Conservation (phyloP, 2,797 vertebrate species). For the Sebastes hopkinsi region DNA sequence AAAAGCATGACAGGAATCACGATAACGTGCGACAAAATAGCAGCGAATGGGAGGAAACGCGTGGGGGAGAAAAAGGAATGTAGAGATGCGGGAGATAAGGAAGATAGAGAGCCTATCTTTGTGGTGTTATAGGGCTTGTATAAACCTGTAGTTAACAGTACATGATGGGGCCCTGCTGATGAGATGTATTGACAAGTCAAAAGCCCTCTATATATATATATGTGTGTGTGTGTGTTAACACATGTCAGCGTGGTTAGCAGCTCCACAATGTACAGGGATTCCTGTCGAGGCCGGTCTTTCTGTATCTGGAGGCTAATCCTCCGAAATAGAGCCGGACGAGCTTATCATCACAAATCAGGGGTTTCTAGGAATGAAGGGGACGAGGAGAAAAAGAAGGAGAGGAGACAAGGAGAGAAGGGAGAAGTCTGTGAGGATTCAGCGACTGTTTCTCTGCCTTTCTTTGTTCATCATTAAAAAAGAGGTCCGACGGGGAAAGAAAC, state of each 20-base stretch:
- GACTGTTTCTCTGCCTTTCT: background rate
- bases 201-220: background rate
- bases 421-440: background rate
- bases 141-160: conserved; percentile 36
- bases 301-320: conserved; percentile 46
- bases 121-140: conserved; percentile 47
- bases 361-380: conserved; percentile 34
- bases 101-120: background rate
- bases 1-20: background rate
- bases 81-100: background rate
- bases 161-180: background rate
- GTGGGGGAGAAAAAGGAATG: background rate
- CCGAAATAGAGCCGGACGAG: background rate
- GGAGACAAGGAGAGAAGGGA: background rate
- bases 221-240: background rate
- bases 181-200: conserved; percentile 44
- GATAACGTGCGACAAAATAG: background rate
- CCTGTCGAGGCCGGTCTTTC: conserved; percentile 12
- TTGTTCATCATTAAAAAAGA: too few species aligned
- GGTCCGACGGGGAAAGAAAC: too few species aligned
- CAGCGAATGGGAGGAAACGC: background rate
- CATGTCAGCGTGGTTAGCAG: conserved; percentile 26
- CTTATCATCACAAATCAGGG: conserved; percentile 34
- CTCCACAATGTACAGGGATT: conserved; percentile 49
- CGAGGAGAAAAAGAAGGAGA: background rate